A percentile compares a stretch with the other conserved stretches of the same genome.
Conservation (phyloP, 2,797 vertebrate species). For the Gobionotothen gibberifrons region DNA sequence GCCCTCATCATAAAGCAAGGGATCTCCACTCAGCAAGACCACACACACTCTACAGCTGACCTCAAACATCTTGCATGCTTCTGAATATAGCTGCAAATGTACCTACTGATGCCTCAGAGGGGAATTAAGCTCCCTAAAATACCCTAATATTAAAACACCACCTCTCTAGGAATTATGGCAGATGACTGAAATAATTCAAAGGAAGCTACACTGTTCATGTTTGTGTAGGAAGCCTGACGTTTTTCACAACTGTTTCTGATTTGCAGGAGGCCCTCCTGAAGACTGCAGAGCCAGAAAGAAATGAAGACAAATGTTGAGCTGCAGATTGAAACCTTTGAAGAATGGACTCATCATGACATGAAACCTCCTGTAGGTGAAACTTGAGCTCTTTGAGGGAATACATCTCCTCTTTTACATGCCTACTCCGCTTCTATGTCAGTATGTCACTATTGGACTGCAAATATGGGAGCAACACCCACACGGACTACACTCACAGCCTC, state of each 20-base stretch:
- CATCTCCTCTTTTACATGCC: constrained; percentile 42
- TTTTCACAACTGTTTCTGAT: constrained; percentile 69
- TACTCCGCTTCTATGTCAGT: constrained; percentile 36
- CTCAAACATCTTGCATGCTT: constrained; percentile 27
- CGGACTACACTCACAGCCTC: constrained; percentile 50
- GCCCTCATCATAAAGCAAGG: constrained; percentile 35
- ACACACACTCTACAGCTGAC: constrained; percentile 59
- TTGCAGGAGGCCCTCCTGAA: constrained; percentile 57
- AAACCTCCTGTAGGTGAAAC: constrained; percentile 31
- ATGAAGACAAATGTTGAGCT: constrained; percentile 51
- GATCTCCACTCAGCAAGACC: constrained; percentile 51
- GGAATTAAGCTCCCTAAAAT: constrained; percentile 32
- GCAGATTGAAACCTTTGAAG: constrained; percentile 23
- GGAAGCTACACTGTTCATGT: constrained; percentile 13
- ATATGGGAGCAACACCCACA: constrained; percentile 47
- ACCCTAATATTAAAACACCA: constrained; percentile 40
- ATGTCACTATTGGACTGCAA: constrained; percentile 59
- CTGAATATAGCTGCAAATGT: constrained; percentile 33
- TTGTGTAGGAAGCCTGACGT: not conserved
- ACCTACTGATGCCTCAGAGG: constrained; percentile 19
- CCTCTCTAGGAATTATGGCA: constrained; percentile 24
- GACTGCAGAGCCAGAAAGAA: constrained; percentile 15
- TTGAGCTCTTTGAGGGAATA: constrained; percentile 9
- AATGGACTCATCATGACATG: constrained; percentile 9
- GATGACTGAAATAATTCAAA: constrained; percentile 52